Evolutionary conservation across 2,888 invertebrate genomes (phyloP).

Genomic region (Drosophila buzzatii): DNA sequence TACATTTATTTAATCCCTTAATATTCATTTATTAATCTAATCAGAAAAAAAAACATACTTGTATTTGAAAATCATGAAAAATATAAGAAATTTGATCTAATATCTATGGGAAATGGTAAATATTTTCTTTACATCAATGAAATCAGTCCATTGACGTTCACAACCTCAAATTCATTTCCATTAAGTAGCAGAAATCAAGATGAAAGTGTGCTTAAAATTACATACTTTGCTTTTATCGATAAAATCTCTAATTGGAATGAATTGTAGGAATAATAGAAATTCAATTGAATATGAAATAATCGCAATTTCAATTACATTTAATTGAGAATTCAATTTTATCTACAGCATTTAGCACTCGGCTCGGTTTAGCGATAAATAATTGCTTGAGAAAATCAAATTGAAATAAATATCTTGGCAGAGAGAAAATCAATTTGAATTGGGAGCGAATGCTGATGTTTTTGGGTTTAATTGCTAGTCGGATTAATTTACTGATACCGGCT

Average conservation of each 20-base stretch:
- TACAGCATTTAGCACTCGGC: neutral
- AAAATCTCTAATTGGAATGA: neutral
- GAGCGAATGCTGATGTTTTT: neutral
- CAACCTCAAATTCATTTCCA: neutral
- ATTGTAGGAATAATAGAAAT: neutral
- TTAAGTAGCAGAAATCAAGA: neutral
- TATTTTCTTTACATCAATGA: neutral
- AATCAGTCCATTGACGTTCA: neutral
- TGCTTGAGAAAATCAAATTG: neutral
- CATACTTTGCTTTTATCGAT: neutral
- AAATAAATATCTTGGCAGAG: neutral
- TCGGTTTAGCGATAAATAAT: neutral
- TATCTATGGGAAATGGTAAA: no score
- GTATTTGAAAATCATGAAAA: no score
- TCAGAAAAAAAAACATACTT: no score
- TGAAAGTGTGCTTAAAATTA: neutral
- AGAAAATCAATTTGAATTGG: neutral
- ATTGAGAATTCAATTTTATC: neutral
- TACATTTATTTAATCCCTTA: no score
- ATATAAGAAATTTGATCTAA: no score
- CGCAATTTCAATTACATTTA: neutral
- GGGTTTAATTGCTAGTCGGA: neutral
- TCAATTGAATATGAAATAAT: neutral
- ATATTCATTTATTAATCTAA: no score
- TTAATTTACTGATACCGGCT: slow-evolving; percentile 1